Conservation (phyloP, 2,113 vertebrate genomes). For the Oostethus manadensis region DNA sequence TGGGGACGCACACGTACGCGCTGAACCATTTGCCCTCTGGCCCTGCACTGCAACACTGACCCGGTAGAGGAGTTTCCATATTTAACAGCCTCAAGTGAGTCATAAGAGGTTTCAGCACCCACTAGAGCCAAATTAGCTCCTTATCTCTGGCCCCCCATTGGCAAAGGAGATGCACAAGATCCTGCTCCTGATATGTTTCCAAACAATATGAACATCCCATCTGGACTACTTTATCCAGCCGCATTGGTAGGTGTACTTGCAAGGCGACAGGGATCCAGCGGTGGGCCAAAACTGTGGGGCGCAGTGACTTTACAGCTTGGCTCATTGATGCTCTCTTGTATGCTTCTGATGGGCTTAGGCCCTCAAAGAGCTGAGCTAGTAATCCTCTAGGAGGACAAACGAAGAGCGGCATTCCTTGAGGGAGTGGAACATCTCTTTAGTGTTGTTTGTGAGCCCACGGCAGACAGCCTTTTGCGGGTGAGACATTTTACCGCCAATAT, state of each 20-base stretch:
- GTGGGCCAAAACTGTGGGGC: conserved; percentile 45
- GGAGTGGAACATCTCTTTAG: conserved; percentile 29
- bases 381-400: conserved; percentile 60
- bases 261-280: conserved; percentile 50
- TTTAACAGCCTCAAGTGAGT: conserved; percentile 22
- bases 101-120: conserved; percentile 52
- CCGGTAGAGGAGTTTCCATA: conserved; percentile 7
- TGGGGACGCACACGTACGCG: neutral
- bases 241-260: conserved; percentile 7
- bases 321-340: conserved; percentile 41
- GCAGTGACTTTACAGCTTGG: conserved; percentile 46
- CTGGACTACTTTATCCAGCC: neutral
- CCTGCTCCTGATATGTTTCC: neutral
- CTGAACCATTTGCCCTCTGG: conserved; percentile 1
- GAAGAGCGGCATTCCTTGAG: conserved; percentile 53
- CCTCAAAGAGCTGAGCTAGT: conserved; percentile 40
- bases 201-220: too few species aligned
- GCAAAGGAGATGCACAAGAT: conserved; percentile 43
- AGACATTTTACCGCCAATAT: conserved; percentile 44
- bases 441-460: conserved; percentile 4
- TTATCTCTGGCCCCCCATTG: conserved; percentile 75
- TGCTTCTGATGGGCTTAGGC: conserved; percentile 47
- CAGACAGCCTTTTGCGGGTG: conserved; percentile 7
- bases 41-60: neutral
- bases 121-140: conserved; percentile 77